Conservation (phyloP, 2,888 invertebrate genomes). For the Chaetoderma sp. region DNA sequence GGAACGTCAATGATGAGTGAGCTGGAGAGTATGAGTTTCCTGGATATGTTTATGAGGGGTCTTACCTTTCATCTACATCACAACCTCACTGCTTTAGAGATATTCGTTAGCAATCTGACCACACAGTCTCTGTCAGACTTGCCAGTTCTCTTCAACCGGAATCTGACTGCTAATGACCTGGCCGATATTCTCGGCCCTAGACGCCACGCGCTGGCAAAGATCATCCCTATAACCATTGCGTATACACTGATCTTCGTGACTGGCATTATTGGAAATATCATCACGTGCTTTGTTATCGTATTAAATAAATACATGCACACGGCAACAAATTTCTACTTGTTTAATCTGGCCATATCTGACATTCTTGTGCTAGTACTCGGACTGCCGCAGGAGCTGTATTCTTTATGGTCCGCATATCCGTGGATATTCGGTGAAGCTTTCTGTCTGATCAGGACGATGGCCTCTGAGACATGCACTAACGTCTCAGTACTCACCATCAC, state of each 20-base stretch:
- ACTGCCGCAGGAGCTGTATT: conserved; percentile 83
- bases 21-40: too few species aligned
- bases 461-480: conserved; percentile 82
- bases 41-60: too few species aligned
- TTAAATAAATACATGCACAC: conserved; percentile 58
- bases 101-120: too few species aligned
- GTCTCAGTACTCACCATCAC: conserved; percentile 82
- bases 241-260: conserved; percentile 36
- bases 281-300: conserved; percentile 47
- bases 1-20: too few species aligned
- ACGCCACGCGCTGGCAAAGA: conserved; percentile 40
- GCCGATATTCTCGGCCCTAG: conserved; percentile 42
- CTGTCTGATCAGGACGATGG: conserved; percentile 82
- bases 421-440: conserved; percentile 79
- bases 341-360: conserved; percentile 88
- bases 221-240: conserved; percentile 42
- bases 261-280: conserved; percentile 43
- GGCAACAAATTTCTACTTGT: conserved; percentile 82
- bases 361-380: conserved; percentile 82
- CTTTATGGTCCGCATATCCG: conserved; percentile 66
- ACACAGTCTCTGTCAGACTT: too few species aligned
- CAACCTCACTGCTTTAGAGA: too few species aligned
- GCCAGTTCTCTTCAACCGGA: too few species aligned
- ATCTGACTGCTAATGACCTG: conserved; percentile 25
- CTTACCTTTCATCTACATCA: too few species aligned